Percentiles rank a stretch among this genome's conserved stretches.
Conservation (phyloP, 2,797 vertebrate species). For the Peromyscus eremicus region DNA sequence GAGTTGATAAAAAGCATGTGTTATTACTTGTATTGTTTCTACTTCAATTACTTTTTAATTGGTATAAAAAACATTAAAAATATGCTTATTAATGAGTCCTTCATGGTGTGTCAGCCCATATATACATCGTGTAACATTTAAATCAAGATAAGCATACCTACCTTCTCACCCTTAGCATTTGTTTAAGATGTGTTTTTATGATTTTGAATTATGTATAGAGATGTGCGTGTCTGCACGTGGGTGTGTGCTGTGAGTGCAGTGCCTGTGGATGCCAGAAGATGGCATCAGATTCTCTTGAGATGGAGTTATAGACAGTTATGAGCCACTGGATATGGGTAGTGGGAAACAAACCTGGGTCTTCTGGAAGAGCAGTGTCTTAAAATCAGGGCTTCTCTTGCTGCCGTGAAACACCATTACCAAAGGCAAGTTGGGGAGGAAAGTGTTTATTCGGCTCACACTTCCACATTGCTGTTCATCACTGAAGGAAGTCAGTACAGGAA, state of each 20-base stretch:
- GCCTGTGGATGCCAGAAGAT: background rate
- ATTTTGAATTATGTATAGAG: background rate
- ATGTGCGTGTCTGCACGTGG: background rate
- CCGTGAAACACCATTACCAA: background rate
- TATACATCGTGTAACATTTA: background rate
- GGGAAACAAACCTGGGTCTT: background rate
- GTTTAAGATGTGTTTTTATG: background rate
- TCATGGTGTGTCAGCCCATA: background rate
- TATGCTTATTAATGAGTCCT: too few species aligned
- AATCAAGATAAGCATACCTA: background rate
- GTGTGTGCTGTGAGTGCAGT: background rate
- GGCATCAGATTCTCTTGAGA: background rate
- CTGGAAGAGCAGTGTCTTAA: background rate
- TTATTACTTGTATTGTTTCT: background rate
- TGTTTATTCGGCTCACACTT: background rate
- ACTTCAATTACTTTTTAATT: background rate
- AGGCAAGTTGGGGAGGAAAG: background rate
- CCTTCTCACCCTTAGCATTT: background rate
- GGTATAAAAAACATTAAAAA: background rate
- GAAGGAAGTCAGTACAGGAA: background rate
- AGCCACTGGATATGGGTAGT: background rate
- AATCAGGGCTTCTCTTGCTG: background rate
- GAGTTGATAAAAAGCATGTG: background rate
- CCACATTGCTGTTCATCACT: background rate
- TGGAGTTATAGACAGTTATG: background rate